Evolutionary conservation across 2,113 vertebrate genomes (phyloP), one percentile per base, ranked within the genome.

Genomic region (Tympanuchus pallidicinctus): DNA sequence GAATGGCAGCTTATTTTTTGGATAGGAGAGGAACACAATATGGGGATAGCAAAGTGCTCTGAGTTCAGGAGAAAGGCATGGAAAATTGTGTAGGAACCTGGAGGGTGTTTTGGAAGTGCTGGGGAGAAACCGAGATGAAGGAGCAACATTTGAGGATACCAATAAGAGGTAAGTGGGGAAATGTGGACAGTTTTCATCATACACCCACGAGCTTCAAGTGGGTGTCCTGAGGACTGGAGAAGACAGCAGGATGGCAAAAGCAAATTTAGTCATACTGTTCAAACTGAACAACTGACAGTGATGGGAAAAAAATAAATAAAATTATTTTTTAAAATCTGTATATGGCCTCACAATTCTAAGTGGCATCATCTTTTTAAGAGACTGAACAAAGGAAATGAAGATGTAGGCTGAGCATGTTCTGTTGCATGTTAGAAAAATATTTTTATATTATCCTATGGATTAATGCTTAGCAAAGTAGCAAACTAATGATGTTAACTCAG

Each of bases 361-460:
- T 63, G 19, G 21, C 11, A 52, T 73, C 60, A 1, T 32, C 54
- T 85, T 89, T 79, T 56, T 56, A 7, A 71, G 75, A 76, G 76
- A 36, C 13, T 40, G 6, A 82, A 50, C 9, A 6, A 82, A 94
- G 34, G 69, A 89, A 88, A 38, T 82, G 0, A 82, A 42, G 43
- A 11, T 65, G 13, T 65, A 71, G 48, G 13, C 70, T 79, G 47
- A 12, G 6, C 6, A 12, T 59, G 54, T 43, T 76, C 32, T 83
- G 0, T 27, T 76, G 17, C 40, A 17, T 83, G 7, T 50, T 86
- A 75, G 12, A 40, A 32, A 52, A 63, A 48, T 66, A 34, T 15
- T 92, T 86, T 89, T 82, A 1, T 65, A 48, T 67, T 30, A 63
- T 67, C 89, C 87, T 85, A n/a, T 82, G 18, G 19, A 50, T 82